phyloP scores from a whole-genome alignment of 2,888 invertebrate species.

The Tachystola acroxantha region DNA sequence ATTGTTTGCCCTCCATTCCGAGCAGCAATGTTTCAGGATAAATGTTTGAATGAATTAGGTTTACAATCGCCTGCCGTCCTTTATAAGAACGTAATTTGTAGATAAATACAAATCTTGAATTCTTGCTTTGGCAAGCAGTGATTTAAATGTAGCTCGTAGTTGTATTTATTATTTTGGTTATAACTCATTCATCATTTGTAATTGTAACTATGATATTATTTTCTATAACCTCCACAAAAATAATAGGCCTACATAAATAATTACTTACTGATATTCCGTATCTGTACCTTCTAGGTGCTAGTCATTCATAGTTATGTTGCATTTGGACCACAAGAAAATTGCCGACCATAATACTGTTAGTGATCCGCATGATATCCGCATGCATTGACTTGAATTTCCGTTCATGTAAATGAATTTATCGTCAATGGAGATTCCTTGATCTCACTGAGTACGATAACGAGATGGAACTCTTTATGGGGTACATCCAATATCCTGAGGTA shows the following conservation, averaged over 20 bases:
- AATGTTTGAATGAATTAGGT: background rate
- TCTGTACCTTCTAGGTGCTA: no score
- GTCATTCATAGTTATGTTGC: no score
- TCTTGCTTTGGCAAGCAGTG: background rate
- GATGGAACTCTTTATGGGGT: constrained; percentile 42
- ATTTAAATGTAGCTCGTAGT: no score
- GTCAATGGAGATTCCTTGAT: constrained; percentile 38
- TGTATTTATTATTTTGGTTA: no score
- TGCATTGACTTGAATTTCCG: constrained; percentile 39
- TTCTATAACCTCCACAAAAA: no score
- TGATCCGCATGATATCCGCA: no score
- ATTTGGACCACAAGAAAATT: no score
- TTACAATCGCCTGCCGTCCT: background rate
- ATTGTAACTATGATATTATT: no score
- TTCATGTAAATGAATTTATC: constrained; percentile 42
- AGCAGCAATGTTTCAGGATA: background rate
- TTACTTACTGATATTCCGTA: no score
- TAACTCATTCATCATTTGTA: no score
- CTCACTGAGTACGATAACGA: constrained; percentile 35
- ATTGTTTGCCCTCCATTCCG: background rate
- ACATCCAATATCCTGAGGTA: constrained; percentile 48
- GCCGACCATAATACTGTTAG: no score
- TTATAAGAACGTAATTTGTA: background rate
- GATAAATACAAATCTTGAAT: background rate
- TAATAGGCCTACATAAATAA: no score